phyloP scores from a whole-genome alignment of 2,888 invertebrate species.

The Nysson spinosus region DNA sequence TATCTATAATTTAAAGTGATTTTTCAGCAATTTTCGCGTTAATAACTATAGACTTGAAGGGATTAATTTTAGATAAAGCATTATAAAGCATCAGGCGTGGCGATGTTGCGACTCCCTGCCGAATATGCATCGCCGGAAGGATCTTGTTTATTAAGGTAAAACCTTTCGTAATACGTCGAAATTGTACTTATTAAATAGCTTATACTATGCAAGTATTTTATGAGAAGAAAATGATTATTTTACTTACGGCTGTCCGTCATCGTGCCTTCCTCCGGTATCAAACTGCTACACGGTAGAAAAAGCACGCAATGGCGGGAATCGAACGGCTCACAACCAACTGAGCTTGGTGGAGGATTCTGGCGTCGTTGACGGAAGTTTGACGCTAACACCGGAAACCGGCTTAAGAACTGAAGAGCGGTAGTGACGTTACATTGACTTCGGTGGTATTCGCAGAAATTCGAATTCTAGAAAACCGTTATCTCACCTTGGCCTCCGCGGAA shows the following conservation, averaged over 20 bases:
- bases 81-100: constrained; percentile 9
- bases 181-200: too few species aligned
- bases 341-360: constrained; percentile 13
- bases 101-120: background rate
- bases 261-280: constrained; percentile 42
- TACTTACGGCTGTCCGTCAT: constrained; percentile 76
- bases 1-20: too few species aligned
- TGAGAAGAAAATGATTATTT: constrained; percentile 6
- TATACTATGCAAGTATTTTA: background rate
- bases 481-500: too few species aligned
- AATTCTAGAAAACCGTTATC: too few species aligned
- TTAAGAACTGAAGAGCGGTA: constrained; percentile 8
- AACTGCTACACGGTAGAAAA: constrained; percentile 39
- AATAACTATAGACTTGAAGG: background rate
- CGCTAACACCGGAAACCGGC: constrained; percentile 19
- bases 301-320: constrained; percentile 70
- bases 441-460: constrained; percentile 5
- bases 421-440: constrained; percentile 2
- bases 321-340: constrained; percentile 20
- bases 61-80: background rate
- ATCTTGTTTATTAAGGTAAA: background rate
- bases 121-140: background rate
- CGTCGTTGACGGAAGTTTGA: constrained; percentile 33
- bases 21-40: background rate
- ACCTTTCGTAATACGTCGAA: too few species aligned